Evolutionary conservation across 1,140 invertebrate species (phyloP), one percentile per base, ranked within the genome.

Genomic region (Arion vulgaris): DNA sequence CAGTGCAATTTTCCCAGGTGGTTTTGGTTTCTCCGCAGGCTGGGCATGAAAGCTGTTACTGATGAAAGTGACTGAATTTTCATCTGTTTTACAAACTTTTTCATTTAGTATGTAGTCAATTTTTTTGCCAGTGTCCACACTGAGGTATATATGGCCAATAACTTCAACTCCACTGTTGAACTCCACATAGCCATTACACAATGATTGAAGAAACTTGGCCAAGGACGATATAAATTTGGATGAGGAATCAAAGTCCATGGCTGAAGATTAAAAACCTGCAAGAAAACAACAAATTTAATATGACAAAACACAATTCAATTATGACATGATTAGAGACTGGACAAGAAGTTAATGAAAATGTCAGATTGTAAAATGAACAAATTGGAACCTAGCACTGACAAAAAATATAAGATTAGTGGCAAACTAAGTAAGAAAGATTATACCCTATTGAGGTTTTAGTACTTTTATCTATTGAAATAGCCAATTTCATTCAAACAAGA

Each of bases 21-120:
- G 71, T 75, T 62, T 83, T 17, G 73, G 62, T 36, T 80, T 84
- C 26, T 84, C 78, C 36, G 68, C 39, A 23, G 81, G 81, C 28
- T 83, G 81, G 7, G 84, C 84, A 83, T 85, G 84, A 38, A 85
- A 85, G 78, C 84, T 85, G 51, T 85, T 85, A 75, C 84, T 85
- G 17, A 85, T 80, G 80, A 85, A 85, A 0, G 78, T 83, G 19
- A 83, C 81, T 19, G 81, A 83, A 41, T 82, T 83, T 34, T 85
- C 84, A 71, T 85, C 84, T 62, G 77, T 85, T 74, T 85, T 85
- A 57, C 81, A 81, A 15, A 85, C 84, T 83, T 85, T 85, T 77
- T 85, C 84, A 83, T 85, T 82, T 17, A 85, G 51, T 51, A 85
- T 83, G 49, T 85, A 85, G 68, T 85, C 81, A 23, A 85, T 79